Conservation (phyloP, 2,113 vertebrate species). For the Rhinogobius similis region DNA sequence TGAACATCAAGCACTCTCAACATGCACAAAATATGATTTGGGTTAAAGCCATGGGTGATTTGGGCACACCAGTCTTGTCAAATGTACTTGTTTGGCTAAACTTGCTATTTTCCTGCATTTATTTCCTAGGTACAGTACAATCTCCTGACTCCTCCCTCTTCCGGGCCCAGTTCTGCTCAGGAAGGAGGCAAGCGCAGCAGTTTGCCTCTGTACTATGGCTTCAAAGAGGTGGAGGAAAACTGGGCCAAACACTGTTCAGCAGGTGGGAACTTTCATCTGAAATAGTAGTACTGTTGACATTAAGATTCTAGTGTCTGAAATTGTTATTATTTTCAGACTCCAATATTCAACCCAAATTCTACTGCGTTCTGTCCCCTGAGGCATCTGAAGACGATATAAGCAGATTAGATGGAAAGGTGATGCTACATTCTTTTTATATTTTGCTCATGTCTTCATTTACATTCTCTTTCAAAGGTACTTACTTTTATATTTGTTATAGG, state of each 20-base stretch:
- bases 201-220: constrained; percentile 89
- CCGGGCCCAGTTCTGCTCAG: constrained; percentile 81
- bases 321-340: constrained; percentile 74
- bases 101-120: background rate
- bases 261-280: constrained; percentile 72
- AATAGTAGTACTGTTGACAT: background rate
- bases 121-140: constrained; percentile 91
- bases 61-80: background rate
- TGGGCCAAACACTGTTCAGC: constrained; percentile 93
- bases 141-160: constrained; percentile 88
- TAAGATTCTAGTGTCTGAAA: constrained; percentile 2
- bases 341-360: constrained; percentile 91
- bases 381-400: constrained; percentile 92
- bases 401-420: constrained; percentile 88
- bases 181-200: constrained; percentile 78
- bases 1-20: no score
- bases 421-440: background rate
- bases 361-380: constrained; percentile 92
- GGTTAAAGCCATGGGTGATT: background rate
- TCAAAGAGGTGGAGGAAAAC: constrained; percentile 98
- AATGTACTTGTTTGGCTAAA: background rate
- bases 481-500: constrained; percentile 66
- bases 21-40: no score
- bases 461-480: background rate
- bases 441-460: background rate